Evolutionary conservation across 2,797 vertebrate species (phyloP).

Genomic region (Kryptopterus vitreolus): DNA sequence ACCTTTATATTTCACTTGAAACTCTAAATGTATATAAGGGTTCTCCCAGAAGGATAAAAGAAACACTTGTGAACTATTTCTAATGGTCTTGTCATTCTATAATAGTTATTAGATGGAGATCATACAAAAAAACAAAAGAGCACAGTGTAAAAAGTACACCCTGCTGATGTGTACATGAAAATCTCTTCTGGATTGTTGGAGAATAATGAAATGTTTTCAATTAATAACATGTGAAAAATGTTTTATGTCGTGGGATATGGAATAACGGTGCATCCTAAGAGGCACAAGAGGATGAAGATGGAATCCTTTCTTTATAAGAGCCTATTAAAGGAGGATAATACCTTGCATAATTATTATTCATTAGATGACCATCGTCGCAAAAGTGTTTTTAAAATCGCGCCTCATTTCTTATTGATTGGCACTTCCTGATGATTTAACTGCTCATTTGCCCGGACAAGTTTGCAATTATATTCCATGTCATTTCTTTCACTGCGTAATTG

Average conservation of each 20-base stretch:
- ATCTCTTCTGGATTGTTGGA: neutral
- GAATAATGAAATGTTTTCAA: neutral
- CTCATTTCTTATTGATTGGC: slow-evolving; percentile 8
- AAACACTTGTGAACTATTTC: neutral
- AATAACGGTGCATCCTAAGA: neutral
- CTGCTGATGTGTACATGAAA: neutral
- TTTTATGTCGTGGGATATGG: neutral
- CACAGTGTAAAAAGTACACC: neutral
- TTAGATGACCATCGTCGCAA: neutral
- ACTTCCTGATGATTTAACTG: neutral
- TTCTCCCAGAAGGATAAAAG: neutral
- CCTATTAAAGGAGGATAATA: neutral
- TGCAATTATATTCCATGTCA: slow-evolving; percentile 8
- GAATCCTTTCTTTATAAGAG: neutral
- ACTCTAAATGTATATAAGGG: neutral
- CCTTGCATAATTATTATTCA: slow-evolving; percentile 10
- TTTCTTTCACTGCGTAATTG: neutral
- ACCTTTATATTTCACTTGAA: too few relatives aligned
- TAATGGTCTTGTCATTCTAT: neutral
- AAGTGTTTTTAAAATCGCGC: neutral
- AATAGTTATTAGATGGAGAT: neutral
- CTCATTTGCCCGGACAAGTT: neutral
- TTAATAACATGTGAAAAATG: neutral
- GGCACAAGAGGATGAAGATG: neutral
- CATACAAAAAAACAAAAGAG: neutral